These are phyloP conservation scores for Ophiodon elongatus DNA, from an alignment of 2,113 vertebrate species.

Conservation along the genomic window DNA sequence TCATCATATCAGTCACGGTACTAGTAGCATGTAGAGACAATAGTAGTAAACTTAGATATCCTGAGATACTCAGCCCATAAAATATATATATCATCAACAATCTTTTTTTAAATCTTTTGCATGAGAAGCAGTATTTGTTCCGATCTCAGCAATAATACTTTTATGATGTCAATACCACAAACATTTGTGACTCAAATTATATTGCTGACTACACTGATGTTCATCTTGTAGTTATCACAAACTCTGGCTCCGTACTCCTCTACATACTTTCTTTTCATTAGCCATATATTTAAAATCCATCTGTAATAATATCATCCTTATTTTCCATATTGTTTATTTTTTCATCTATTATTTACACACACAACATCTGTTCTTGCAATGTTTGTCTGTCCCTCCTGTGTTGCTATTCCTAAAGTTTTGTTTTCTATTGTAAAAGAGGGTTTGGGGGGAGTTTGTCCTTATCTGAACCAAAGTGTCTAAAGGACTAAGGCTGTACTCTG, in stretches of 20 bases:
- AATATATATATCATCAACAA: background rate
- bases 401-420: no score
- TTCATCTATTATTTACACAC: no score
- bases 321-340: no score
- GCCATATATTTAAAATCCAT: no score
- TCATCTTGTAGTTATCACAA: conserved; percentile 1
- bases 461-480: background rate
- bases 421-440: no score
- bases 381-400: no score
- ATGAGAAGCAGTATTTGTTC: conserved; percentile 4
- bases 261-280: background rate
- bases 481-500: background rate
- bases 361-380: no score
- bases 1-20: background rate
- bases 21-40: background rate
- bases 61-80: background rate
- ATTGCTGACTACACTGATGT: conserved; percentile 2
- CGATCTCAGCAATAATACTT: background rate
- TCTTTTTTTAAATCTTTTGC: background rate
- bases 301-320: no score
- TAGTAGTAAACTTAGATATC: background rate
- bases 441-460: no score
- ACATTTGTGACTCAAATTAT: conserved; percentile 10
- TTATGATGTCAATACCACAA: conserved; percentile 10
- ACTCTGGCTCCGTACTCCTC: background rate